These are phyloP conservation scores for Noctua janthina DNA, from an alignment of 2,888 invertebrate genomes.

Conservation along the genomic window DNA sequence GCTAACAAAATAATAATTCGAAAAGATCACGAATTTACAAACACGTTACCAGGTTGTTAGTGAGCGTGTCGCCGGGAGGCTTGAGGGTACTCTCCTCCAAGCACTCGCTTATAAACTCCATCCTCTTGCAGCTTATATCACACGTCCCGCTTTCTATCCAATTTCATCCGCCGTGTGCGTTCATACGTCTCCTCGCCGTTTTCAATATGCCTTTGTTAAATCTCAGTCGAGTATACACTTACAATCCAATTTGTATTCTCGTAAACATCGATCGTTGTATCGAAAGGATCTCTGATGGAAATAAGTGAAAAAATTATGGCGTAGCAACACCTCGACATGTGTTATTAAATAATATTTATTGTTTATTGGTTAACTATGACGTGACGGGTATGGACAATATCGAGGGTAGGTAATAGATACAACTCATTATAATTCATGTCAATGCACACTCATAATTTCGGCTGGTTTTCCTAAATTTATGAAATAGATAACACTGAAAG, in stretches of 20 bases:
- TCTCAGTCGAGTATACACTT: constrained; percentile 30
- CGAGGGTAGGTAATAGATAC: not conserved
- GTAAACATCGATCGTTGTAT: constrained; percentile 26
- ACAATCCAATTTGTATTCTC: constrained; percentile 49
- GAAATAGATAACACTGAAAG: not conserved
- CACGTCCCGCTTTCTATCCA: constrained; percentile 38
- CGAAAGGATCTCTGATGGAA: constrained; percentile 17
- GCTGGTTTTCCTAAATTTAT: constrained; percentile 4
- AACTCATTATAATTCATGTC: constrained; percentile 1
- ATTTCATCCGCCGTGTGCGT: constrained; percentile 49
- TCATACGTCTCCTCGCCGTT: constrained; percentile 35
- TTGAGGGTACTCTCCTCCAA: constrained; percentile 25
- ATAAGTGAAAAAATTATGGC: constrained; percentile 11
- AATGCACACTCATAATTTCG: not conserved
- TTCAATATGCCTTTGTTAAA: constrained; percentile 48
- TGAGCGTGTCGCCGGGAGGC: constrained; percentile 1
- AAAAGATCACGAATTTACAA: constrained; percentile 2
- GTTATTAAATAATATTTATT: constrained; percentile 7
- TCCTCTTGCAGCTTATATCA: constrained; percentile 48
- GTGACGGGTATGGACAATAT: not conserved
- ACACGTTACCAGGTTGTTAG: constrained; percentile 12
- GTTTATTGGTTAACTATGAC: not conserved
- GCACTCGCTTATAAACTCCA: constrained; percentile 45
- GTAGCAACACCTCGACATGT: not conserved
- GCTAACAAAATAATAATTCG: constrained; percentile 1